Evolutionary conservation across 2,888 invertebrate genomes (phyloP), one percentile per base, ranked within the genome.

Genomic region (Xylocampa areola): DNA sequence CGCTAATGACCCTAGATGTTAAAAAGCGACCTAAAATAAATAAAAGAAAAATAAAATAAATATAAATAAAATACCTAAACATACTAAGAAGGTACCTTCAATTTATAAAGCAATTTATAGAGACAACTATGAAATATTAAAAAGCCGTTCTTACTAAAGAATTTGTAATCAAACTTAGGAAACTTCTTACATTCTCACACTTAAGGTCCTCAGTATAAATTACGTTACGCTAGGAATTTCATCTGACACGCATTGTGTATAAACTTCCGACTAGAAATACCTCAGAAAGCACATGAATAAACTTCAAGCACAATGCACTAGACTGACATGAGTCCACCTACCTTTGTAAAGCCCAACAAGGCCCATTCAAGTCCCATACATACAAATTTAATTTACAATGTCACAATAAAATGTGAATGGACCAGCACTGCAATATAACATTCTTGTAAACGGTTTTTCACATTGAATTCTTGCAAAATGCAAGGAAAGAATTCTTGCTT

Each of bases 251-350:
- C 36, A 52, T 44, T 66, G 52, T 66, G 17, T 21, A 57, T 61
- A 67, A 67, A 67, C 55, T 63, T 67, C 66, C 47, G 17, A 40
- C 48, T 37, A 47, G 47, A 54, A 63, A 70, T 73, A 61, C 54
- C 47, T 49, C 11, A 36, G 45, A 21, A 32, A 33, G n/a, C 16
- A 35, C 33, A 52, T 59, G 71, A 70, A 73, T 73, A 43, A 61
- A 53, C 43, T 37, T 27, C 30, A 44, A 21, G 35, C 41, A 63
- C 43, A 66, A 63, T 69, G 25, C 48, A 49, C 29, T 53, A 53
- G 44, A 51, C 55, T 49, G 33, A 30, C 60, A 36, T 14, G n/a
- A 49, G 51, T 40, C 63, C 53, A 66, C 53, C 53, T 62, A 49
- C 54, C 23, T 58, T 72, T 72, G 62, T 69, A 11, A 36, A 35